Conservation (phyloP, 2,888 invertebrate genomes). For the Platycnemis pennipes region DNA sequence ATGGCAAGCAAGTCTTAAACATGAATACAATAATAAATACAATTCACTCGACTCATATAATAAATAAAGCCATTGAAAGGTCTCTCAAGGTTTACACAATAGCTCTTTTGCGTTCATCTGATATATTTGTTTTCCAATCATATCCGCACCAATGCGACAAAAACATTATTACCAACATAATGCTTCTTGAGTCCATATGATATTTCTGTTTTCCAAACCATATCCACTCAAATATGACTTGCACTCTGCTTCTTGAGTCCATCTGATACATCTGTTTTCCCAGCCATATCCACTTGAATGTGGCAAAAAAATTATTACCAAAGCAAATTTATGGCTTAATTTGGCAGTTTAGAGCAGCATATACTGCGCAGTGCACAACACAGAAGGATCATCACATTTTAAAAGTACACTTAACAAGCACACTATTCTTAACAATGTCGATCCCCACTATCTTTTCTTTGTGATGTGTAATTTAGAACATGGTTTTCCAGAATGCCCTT, state of each 20-base stretch:
- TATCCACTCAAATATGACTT: slow-evolving; percentile 1
- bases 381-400: slow-evolving; percentile 47
- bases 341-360: slow-evolving; percentile 65
- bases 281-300: background rate
- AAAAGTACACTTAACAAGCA: slow-evolving; percentile 61
- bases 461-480: slow-evolving; percentile 55
- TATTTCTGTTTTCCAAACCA: slow-evolving; percentile 3
- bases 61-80: background rate
- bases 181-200: slow-evolving; percentile 29
- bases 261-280: background rate
- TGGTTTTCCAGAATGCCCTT: slow-evolving; percentile 51
- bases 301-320: slow-evolving; percentile 52
- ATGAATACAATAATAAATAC: background rate
- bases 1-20: background rate
- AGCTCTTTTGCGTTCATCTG: slow-evolving; percentile 20
- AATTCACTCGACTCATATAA: background rate
- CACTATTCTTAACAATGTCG: slow-evolving; percentile 45
- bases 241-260: slow-evolving; percentile 41
- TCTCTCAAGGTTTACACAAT: background rate
- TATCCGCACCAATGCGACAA: slow-evolving; percentile 13
- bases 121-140: slow-evolving; percentile 2
- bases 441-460: slow-evolving; percentile 68
- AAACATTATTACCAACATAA: slow-evolving; percentile 44
- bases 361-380: slow-evolving; percentile 61
- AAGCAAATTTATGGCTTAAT: slow-evolving; percentile 61